Evolutionary conservation across 2,113 vertebrate genomes (phyloP).

Genomic region (Cephalopholis sonnerati): DNA sequence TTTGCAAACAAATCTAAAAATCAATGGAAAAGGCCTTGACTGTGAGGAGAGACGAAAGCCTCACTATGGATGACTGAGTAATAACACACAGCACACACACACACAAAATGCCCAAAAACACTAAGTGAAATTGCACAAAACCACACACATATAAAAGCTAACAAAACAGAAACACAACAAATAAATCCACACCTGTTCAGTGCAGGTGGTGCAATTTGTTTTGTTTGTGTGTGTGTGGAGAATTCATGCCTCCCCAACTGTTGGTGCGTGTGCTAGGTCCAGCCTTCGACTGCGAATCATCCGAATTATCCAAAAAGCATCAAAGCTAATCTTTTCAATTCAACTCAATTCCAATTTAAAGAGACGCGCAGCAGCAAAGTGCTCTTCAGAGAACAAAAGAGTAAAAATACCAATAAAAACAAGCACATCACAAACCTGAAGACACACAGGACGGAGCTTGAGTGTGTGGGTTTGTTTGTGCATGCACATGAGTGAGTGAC

Average conservation of each 20-base stretch:
- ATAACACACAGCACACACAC: neutral
- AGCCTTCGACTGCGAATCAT: neutral
- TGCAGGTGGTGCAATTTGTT: constrained; percentile 26
- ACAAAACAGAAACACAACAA: constrained; percentile 3
- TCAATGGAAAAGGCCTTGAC: constrained; percentile 50
- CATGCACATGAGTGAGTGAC: constrained; percentile 12
- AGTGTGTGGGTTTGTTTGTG: neutral
- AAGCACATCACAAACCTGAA: neutral
- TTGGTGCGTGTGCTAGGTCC: neutral
- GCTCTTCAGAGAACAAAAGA: constrained; percentile 1
- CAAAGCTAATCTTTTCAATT: constrained; percentile 18
- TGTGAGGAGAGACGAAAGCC: constrained; percentile 32
- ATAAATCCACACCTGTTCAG: constrained; percentile 34
- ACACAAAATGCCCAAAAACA: neutral
- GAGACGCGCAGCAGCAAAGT: neutral
- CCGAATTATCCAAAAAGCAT: constrained; percentile 3
- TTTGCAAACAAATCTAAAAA: constrained; percentile 64
- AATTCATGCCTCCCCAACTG: neutral
- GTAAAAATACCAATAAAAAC: neutral
- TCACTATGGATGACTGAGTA: constrained; percentile 7
- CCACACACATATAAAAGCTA: neutral
- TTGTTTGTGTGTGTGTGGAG: neutral
- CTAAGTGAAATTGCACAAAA: neutral
- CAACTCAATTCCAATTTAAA: constrained; percentile 10
- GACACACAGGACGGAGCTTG: neutral